phyloP scores from a whole-genome alignment of 2,888 invertebrate species.

The Tipula confusa region DNA sequence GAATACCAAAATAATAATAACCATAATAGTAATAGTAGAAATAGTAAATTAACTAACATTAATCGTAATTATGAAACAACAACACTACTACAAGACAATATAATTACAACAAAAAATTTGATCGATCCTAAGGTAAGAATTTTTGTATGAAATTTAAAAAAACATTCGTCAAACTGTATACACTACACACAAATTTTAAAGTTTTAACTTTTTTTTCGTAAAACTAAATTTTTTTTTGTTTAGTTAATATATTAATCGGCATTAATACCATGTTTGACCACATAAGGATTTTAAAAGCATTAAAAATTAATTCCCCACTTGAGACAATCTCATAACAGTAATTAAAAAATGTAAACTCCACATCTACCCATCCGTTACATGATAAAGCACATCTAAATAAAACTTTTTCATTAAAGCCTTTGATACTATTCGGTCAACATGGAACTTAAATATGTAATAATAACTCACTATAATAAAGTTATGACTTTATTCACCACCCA shows the following conservation, averaged over 20 bases:
- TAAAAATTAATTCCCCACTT: not conserved
- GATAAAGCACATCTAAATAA: not conserved
- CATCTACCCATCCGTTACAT: not conserved
- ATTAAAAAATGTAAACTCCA: not conserved
- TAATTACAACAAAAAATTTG: slow-evolving; percentile 20
- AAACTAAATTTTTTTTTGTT: not conserved
- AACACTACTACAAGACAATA: not conserved
- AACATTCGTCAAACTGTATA: not conserved
- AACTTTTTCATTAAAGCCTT: not conserved
- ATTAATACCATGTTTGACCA: no score
- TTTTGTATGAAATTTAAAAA: not conserved
- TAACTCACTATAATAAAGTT: not conserved
- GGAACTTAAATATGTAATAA: not conserved
- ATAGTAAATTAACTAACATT: slow-evolving; percentile 20
- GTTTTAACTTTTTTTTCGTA: not conserved
- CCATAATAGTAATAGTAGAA: not conserved
- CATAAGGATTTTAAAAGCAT: not conserved
- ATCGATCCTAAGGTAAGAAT: not conserved
- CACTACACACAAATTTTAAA: not conserved
- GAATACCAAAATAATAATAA: not conserved
- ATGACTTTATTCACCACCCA: not conserved
- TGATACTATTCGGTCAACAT: not conserved
- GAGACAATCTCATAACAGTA: not conserved
- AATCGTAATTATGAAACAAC: slow-evolving; percentile 1
- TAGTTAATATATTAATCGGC: no score